Conservation (phyloP, 2,797 vertebrate species). For the Catostomus latipinnis region DNA sequence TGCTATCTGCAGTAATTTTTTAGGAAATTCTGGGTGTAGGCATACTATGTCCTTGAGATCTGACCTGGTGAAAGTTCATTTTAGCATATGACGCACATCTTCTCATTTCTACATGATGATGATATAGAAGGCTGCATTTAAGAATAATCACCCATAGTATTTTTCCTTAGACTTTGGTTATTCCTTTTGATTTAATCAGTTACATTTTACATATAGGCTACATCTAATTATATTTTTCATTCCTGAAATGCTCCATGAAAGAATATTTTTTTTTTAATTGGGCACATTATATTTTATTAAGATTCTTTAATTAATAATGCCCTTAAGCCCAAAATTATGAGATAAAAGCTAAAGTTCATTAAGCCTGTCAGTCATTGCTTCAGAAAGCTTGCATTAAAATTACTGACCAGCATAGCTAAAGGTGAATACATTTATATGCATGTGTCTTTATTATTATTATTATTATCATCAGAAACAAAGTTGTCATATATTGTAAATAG, state of each 20-base stretch:
- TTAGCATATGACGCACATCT: not conserved
- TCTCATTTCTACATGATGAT: not conserved
- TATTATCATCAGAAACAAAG: too few species aligned
- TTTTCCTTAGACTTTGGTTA: not conserved
- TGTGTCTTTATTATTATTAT: too few species aligned
- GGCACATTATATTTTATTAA: not conserved
- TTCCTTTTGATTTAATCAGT: not conserved
- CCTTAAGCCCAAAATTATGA: not conserved
- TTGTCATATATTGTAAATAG: not conserved
- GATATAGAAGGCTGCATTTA: not conserved
- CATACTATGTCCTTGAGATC: too few species aligned
- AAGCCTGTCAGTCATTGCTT: not conserved
- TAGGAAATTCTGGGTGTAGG: not conserved
- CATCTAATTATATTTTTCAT: not conserved
- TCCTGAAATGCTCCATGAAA: not conserved
- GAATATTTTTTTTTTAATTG: constrained; percentile 1
- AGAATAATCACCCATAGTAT: not conserved
- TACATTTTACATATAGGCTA: not conserved
- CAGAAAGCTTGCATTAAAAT: not conserved
- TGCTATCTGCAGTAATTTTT: not conserved
- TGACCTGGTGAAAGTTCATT: not conserved
- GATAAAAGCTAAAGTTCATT: not conserved
- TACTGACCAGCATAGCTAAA: too few species aligned
- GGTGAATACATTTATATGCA: too few species aligned
- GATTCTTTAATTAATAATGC: not conserved